Conservation (phyloP, 2,888 invertebrate genomes). For the Lochmaea capreae region DNA sequence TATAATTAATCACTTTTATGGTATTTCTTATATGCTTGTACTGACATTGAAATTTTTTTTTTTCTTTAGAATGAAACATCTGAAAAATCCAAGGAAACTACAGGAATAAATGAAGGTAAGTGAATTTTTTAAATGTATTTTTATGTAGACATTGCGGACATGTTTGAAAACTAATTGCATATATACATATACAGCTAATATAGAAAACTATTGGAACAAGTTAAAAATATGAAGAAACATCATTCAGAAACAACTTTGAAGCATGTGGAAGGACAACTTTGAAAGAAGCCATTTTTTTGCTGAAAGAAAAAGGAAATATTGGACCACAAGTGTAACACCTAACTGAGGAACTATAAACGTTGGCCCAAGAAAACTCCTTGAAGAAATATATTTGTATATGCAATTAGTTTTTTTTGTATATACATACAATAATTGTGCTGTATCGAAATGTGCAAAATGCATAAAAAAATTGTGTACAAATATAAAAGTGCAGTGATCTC, state of each 20-base stretch:
- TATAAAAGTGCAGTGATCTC: constrained; percentile 42
- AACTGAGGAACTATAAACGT: background rate
- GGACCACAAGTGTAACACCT: background rate
- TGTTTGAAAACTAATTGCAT: constrained; percentile 49
- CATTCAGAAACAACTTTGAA: constrained; percentile 9
- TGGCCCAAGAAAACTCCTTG: constrained; percentile 16
- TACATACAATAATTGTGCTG: constrained; percentile 13
- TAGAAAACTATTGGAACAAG: background rate
- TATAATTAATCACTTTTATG: no score
- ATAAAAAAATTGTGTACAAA: constrained; percentile 32
- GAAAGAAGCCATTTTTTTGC: background rate
- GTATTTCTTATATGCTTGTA: no score
- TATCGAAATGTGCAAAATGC: constrained; percentile 28
- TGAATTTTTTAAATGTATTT: constrained; percentile 7
- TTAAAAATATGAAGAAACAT: constrained; percentile 13
- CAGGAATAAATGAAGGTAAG: constrained; percentile 43
- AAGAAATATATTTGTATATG: constrained; percentile 38
- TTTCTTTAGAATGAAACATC: constrained; percentile 45
- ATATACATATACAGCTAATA: constrained; percentile 32
- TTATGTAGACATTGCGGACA: constrained; percentile 20
- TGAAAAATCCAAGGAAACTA: constrained; percentile 42
- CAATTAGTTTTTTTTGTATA: constrained; percentile 43
- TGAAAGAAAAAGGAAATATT: background rate
- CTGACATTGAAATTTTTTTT: constrained; percentile 6
- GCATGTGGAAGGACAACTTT: background rate